These are phyloP conservation scores for Brienomyrus brachyistius DNA, from an alignment of 2,113 vertebrate species.

Conservation along the genomic window DNA sequence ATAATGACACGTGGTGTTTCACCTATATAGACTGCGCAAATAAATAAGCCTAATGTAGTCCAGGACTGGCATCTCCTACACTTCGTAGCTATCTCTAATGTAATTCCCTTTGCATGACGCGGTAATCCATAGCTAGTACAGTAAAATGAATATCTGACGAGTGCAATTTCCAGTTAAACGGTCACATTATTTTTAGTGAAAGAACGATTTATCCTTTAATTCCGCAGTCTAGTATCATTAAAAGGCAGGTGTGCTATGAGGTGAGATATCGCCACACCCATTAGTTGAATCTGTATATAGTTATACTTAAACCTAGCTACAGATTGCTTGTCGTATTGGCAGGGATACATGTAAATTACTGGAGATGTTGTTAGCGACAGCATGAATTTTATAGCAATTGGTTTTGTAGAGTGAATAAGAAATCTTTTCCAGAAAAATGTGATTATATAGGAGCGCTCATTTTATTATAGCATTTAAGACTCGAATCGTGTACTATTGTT, in stretches of 20 bases:
- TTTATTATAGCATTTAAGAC: background rate
- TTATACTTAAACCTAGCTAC: background rate
- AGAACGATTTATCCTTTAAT: background rate
- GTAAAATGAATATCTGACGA: too few relatives aligned
- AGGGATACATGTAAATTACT: too few relatives aligned
- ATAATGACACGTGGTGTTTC: background rate
- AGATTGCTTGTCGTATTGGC: background rate
- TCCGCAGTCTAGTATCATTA: background rate
- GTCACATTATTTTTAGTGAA: background rate
- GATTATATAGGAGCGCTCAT: background rate
- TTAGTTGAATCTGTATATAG: background rate
- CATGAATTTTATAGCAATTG: background rate
- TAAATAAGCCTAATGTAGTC: background rate
- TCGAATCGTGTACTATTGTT: background rate
- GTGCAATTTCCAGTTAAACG: background rate
- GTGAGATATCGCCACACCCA: background rate
- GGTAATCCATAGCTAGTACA: too few relatives aligned
- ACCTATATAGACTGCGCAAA: background rate
- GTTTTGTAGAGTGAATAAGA: background rate
- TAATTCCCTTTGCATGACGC: too few relatives aligned
- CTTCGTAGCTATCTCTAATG: too few relatives aligned
- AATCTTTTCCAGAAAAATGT: too few relatives aligned
- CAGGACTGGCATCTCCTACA: too few relatives aligned
- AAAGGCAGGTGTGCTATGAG: background rate
- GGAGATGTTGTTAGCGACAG: background rate